phyloP scores from a whole-genome alignment of 64 coral and sea anemone genomes.

The Stylophora pistillata region DNA sequence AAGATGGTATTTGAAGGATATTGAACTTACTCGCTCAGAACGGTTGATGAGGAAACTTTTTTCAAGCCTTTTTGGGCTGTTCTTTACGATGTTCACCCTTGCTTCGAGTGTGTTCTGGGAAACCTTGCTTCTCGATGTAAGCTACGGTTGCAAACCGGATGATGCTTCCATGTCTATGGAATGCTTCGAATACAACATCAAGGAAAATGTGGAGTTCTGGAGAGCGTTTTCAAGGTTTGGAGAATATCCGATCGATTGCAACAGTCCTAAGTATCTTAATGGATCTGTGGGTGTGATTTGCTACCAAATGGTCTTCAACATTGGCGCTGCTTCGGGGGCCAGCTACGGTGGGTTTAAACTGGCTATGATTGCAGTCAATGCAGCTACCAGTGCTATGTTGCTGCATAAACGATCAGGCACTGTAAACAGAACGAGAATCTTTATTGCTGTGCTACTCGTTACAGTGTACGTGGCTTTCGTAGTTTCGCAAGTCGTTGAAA shows the following conservation, averaged over 20 bases:
- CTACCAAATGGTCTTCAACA: constrained; percentile 29
- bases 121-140: background rate
- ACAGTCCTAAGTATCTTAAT: background rate
- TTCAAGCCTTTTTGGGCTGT: background rate
- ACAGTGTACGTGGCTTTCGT: background rate
- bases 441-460: background rate
- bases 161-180: background rate
- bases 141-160: background rate
- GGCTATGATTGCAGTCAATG: constrained; percentile 4
- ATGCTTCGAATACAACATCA: constrained; percentile 11
- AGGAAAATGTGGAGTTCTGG: constrained; percentile 17
- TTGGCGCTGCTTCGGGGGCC: constrained; percentile 4
- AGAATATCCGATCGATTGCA: constrained; percentile 18
- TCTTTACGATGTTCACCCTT: background rate
- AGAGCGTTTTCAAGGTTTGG: background rate
- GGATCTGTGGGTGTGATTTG: constrained; percentile 19
- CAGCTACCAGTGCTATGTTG: constrained; percentile 13
- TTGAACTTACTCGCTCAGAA: background rate
- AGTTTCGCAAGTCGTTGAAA: constrained; percentile 16
- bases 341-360: constrained; percentile 22
- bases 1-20: constrained; percentile 22
- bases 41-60: constrained; percentile 1
- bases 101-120: constrained; percentile 6
- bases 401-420: background rate
- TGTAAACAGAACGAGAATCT: background rate